Conservation (phyloP, 2,797 vertebrate species). For the Spizella passerina region DNA sequence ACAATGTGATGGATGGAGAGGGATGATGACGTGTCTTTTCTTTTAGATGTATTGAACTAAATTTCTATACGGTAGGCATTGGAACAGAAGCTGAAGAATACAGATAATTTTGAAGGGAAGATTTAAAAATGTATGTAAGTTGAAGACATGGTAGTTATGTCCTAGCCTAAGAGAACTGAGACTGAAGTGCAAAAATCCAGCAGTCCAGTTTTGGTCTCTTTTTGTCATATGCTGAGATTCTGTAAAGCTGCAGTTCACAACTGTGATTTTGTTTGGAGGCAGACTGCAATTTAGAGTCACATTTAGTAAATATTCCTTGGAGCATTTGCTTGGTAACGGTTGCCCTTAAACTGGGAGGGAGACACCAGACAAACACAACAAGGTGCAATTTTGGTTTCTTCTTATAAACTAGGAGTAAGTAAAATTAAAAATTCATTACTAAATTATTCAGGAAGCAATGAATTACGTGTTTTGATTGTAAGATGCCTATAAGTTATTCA, state of each 20-base stretch:
- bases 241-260: neutral
- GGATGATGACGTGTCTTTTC: neutral
- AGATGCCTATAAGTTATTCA: neutral
- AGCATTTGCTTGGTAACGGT: neutral
- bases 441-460: neutral
- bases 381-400: neutral
- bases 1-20: neutral
- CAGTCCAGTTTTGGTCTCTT: neutral
- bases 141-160: neutral
- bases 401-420: neutral
- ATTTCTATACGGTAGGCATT: neutral
- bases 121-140: neutral
- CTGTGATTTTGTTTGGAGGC: neutral
- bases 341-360: neutral
- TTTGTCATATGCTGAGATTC: neutral
- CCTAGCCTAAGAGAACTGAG: neutral
- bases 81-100: neutral
- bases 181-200: neutral
- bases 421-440: neutral
- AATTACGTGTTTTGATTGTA: neutral
- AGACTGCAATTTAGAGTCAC: neutral
- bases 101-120: neutral
- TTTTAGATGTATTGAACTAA: conserved; percentile 15
- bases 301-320: neutral
- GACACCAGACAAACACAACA: neutral